Evolutionary conservation across 2,113 vertebrate species (phyloP), one percentile per base, ranked within the genome.

Genomic region (Engystomops pustulosus): DNA sequence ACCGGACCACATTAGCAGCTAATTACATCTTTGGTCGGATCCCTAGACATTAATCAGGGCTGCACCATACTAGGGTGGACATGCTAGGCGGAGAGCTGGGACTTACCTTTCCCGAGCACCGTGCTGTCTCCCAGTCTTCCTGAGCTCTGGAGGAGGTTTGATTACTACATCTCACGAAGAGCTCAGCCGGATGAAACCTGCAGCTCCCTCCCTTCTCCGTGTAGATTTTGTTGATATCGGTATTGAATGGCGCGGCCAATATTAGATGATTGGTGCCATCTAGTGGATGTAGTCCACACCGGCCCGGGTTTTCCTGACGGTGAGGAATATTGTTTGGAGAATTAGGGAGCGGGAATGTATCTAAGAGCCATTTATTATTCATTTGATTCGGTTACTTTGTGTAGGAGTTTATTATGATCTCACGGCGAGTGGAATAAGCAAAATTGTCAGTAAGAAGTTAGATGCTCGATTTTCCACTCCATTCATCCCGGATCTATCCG

Each of bases 181-280:
- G 58, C 67, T 51, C 49, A 41, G 74, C 60, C 60, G 32, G 60
- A 84, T 84, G 69, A 72, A 49, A 62, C 27, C 18, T 20, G 23
- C 25, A 77, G 83, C 62, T 58, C 62, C 83, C 83, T 85, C 83
- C 83, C 83, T 79, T 78, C 51, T 65, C 34, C 68, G 14, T 75
- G 36, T 58, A 36, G 34, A 58, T 32, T 58, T 36, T 78, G 44
- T 17, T 51, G 3, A 68, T 27, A 70, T 30, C 68, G 36, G 32
- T 51, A 70, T 78, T 70, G 75, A 69, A 70, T 85, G 32, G 14
- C 25, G 23, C 17, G 1, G 23, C 15, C 51, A 74, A 85, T 27
- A 85, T 58, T 53, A 79, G 75, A 69, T 55, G 65, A 77, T 41
- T 77, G 53, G 38, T 70, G 83, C 83, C 83, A 85, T 70, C 83